Base-by-base conservation (phyloP, 2,888 invertebrate genomes). In the Athalia rosae region DNA sequence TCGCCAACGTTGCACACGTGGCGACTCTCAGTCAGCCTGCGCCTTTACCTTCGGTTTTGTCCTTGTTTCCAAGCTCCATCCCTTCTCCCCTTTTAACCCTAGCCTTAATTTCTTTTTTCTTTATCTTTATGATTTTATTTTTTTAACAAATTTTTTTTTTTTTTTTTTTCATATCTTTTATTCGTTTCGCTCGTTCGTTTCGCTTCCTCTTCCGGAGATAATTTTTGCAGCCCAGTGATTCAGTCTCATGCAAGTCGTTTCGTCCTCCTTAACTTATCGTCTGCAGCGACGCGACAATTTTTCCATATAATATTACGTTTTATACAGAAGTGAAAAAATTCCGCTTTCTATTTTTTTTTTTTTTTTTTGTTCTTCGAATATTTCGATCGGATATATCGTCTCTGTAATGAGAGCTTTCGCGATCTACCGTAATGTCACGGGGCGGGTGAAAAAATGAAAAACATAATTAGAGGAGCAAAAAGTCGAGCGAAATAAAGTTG, bases 141-240 rank as follows among this genome's bases (percentile, higher is more conserved):
- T 2, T 28, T 28, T n/a, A n/a, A n/a, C n/a, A n/a, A n/a, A n/a
- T n/a, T n/a, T 0, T 28, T 28, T 2, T 28, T 28, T 28, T n/a
- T n/a, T n/a, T 28, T 28, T 28, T 2, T 28, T 0, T 28, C 28
- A 28, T 28, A 28, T 28, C 28, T 28, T 28, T 28, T 28, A 28
- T n/a, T 11, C 53, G n/a, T 53, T 9, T 53, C 7, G n/a, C 11
- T 7, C 53, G 53, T 53, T 53, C n/a, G n/a, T 53, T 0, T 53
- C 53, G 56, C 58, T 58, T 71, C 58, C 58, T 71, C 15, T 71
- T 71, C 45, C 58, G 58, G 58, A 71, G 45, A 56, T 71, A 43
- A 45, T 71, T 71, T 71, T 56, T 43, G 71, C 71, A 71, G 71
- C 45, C 71, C 71, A 71, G 56, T 58, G 58, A 28, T 71, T 45